phyloP scores from a whole-genome alignment of 2,888 invertebrate species.

The Coelopa pilipes region DNA sequence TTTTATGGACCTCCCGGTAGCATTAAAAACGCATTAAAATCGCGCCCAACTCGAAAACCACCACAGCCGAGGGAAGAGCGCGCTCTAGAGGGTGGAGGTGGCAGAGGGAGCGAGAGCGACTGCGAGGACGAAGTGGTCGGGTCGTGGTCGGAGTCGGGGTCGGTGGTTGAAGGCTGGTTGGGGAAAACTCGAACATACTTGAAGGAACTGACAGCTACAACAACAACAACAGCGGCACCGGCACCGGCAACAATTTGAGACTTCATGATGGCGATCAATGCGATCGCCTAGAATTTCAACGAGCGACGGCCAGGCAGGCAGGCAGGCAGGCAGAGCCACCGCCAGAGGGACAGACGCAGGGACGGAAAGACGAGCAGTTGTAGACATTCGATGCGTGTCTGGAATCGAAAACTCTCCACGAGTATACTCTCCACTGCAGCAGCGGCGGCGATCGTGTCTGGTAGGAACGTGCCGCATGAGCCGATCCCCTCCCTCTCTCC shows the following conservation, averaged over 20 bases:
- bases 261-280: slow-evolving; percentile 28
- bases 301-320: neutral
- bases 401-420: slow-evolving; percentile 10
- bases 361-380: slow-evolving; percentile 11
- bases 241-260: neutral
- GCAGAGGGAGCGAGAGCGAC: neutral
- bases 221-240: neutral
- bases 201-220: slow-evolving; percentile 18
- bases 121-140: too few relatives aligned
- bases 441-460: neutral
- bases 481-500: neutral
- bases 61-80: neutral
- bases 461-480: neutral
- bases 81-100: neutral
- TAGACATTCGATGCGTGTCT: slow-evolving; percentile 29
- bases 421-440: neutral
- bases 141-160: too few relatives aligned
- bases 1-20: slow-evolving; percentile 54
- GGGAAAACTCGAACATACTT: neutral
- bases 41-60: slow-evolving; percentile 34
- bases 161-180: too few relatives aligned
- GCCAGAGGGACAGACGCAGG: neutral
- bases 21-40: slow-evolving; percentile 50
- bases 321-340: neutral
- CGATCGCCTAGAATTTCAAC: neutral